Evolutionary conservation across 92 coral and sea anemone species (phyloP).

Genomic region (Pocillopora meandrina): DNA sequence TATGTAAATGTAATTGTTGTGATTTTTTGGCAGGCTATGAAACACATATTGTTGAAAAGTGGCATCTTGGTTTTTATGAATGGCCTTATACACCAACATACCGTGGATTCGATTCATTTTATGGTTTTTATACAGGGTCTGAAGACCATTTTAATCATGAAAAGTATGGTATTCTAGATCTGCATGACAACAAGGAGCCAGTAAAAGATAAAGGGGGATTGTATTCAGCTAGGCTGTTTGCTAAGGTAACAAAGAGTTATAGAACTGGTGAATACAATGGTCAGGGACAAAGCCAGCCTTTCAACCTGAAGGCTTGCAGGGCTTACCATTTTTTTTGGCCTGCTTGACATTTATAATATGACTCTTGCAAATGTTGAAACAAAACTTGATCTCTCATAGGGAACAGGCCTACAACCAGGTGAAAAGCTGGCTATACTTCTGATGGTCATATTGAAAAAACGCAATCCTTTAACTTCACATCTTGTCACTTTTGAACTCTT

Average conservation of each 20-base stretch:
- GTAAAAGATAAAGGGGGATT: constrained; percentile 47
- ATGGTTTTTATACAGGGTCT: constrained; percentile 56
- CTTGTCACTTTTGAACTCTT: no score
- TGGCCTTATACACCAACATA: constrained; percentile 73
- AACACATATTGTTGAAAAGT: constrained; percentile 66
- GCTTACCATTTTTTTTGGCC: no score
- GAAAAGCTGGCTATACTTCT: no score
- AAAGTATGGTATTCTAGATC: constrained; percentile 43
- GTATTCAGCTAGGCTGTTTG: constrained; percentile 52
- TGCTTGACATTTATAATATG: no score
- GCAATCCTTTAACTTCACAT: no score
- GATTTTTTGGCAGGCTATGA: constrained; percentile 41
- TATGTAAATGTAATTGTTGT: not conserved
- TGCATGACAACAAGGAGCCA: constrained; percentile 57
- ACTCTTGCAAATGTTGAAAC: no score
- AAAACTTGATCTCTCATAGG: no score
- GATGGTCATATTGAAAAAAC: no score
- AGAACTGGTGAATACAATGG: no score
- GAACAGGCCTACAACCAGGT: no score
- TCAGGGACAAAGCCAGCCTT: no score
- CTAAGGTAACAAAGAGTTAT: constrained; percentile 32
- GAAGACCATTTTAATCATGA: constrained; percentile 63
- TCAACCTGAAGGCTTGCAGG: no score
- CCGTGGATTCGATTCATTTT: constrained; percentile 71
- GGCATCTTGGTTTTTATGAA: constrained; percentile 59